Percentiles rank a stretch among this genome's conserved stretches.
Evolutionary conservation across 2,797 vertebrate species (phyloP).

Genomic region (Prunella strophiata): DNA sequence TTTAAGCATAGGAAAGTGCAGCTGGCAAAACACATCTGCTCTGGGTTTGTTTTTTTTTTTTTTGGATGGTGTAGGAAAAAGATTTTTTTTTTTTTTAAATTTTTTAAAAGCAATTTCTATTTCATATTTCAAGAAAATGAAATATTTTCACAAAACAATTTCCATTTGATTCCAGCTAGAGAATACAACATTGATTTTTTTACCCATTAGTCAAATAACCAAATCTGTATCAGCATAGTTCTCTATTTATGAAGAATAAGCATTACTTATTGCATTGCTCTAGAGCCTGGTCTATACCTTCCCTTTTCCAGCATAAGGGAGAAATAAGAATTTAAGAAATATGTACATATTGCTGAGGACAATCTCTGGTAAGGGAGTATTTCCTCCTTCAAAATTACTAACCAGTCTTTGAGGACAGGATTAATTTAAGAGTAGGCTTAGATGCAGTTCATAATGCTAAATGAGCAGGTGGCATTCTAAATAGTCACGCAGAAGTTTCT

Average conservation of each 20-base stretch:
- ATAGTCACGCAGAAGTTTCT: neutral
- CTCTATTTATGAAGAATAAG: neutral
- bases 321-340: neutral
- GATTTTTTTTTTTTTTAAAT: neutral
- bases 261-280: neutral
- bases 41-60: neutral
- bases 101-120: neutral
- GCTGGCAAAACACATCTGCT: neutral
- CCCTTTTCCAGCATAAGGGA: neutral
- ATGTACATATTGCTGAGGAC: neutral
- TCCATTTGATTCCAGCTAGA: neutral
- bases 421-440: conserved; percentile 32
- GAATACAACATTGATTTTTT: neutral
- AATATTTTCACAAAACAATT: neutral
- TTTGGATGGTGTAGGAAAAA: neutral
- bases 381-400: conserved; percentile 11
- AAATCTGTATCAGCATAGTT: neutral
- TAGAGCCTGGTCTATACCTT: neutral
- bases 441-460: neutral
- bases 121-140: neutral
- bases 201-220: neutral
- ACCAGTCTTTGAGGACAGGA: conserved; percentile 18
- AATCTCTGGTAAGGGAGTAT: neutral
- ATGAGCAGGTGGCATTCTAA: conserved; percentile 33
- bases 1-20: neutral